Evolutionary conservation across 2,797 vertebrate genomes (phyloP).

Genomic region (Pogonophryne albipinna): DNA sequence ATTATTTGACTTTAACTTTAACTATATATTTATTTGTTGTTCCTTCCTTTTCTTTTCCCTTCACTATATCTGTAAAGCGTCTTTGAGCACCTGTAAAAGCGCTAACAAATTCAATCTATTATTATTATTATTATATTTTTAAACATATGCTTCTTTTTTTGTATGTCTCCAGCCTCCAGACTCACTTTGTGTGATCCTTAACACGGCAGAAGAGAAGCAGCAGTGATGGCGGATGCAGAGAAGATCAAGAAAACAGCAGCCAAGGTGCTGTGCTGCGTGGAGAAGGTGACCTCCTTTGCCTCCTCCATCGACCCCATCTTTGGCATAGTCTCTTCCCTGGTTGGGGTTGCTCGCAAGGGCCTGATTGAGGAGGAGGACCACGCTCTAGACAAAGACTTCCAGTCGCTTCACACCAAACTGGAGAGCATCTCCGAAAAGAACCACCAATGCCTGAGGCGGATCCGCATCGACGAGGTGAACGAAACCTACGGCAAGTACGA

Average conservation of each 20-base stretch:
- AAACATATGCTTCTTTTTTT: neutral
- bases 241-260: conserved; percentile 77
- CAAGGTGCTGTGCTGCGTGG: conserved; percentile 79
- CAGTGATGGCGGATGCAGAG: conserved; percentile 79
- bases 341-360: conserved; percentile 82
- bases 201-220: conserved; percentile 26
- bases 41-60: no score
- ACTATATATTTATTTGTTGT: no score
- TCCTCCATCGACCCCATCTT: conserved; percentile 86
- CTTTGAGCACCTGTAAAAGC: no score
- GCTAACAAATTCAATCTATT: no score
- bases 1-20: no score
- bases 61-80: no score
- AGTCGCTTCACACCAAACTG: conserved; percentile 74
- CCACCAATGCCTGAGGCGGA: conserved; percentile 77
- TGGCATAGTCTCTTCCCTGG: conserved; percentile 84
- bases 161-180: conserved; percentile 37
- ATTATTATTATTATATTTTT: no score
- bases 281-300: conserved; percentile 84
- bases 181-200: conserved; percentile 23
- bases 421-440: conserved; percentile 84
- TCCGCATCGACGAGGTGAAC: conserved; percentile 82
- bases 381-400: conserved; percentile 79
- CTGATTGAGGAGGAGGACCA: conserved; percentile 73
- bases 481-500: conserved; percentile 84